Evolutionary conservation across 92 coral and sea anemone species (phyloP).

Genomic region (Palythoa grandiflora): DNA sequence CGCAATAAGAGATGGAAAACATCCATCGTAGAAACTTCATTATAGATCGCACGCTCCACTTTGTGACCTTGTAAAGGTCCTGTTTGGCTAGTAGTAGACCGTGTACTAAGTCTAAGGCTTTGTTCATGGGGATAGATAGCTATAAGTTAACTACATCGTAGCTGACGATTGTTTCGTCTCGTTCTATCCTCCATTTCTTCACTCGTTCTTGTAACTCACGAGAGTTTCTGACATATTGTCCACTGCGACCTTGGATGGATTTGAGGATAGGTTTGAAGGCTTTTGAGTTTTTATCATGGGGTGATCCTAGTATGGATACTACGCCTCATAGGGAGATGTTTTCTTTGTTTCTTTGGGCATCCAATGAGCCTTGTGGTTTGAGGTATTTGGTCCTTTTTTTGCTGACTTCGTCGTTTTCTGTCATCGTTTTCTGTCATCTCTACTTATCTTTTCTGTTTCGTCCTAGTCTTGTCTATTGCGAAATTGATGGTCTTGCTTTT

Average conservation of each 20-base stretch:
- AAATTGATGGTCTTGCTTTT: neutral
- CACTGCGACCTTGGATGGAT: neutral
- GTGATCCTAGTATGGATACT: neutral
- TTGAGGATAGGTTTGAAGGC: neutral
- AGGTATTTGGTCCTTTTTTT: too few relatives aligned
- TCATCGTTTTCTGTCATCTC: too few relatives aligned
- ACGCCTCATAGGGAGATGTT: neutral
- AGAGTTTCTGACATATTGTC: neutral
- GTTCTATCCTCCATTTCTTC: neutral
- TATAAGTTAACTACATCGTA: neutral
- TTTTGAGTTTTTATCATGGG: too few relatives aligned
- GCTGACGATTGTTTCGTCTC: neutral
- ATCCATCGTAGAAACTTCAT: too few relatives aligned
- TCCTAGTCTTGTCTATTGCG: neutral
- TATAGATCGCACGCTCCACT: too few relatives aligned
- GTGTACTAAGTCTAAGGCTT: neutral
- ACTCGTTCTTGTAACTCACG: neutral
- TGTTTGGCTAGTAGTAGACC: neutral
- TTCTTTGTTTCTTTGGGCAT: neutral
- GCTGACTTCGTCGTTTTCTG: too few relatives aligned
- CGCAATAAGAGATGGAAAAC: too few relatives aligned
- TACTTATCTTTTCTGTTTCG: neutral
- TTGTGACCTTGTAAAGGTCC: too few relatives aligned
- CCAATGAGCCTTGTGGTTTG: neutral
- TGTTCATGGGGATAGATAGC: neutral